These are phyloP conservation scores for Paramormyrops hopkinsi DNA, from an alignment of 2,797 vertebrate species.

Conservation along the genomic window DNA sequence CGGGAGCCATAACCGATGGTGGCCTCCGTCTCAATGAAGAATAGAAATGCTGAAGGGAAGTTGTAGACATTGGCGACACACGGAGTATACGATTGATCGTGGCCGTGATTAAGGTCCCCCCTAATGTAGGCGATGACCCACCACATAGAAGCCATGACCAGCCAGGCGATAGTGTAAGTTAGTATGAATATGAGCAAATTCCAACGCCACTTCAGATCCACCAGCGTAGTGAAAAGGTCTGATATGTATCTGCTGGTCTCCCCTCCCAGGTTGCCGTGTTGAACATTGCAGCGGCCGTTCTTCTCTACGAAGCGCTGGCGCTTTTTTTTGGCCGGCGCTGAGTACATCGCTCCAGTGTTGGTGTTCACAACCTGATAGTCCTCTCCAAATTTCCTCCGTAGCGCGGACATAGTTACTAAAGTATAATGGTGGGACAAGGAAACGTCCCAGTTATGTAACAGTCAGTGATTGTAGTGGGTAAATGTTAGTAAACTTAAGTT, in stretches of 20 bases:
- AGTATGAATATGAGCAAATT: conserved; percentile 86
- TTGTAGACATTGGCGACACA: conserved; percentile 88
- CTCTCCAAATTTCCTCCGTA: conserved; percentile 77
- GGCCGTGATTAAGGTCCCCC: conserved; percentile 71
- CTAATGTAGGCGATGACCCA: conserved; percentile 83
- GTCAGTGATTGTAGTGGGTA: background rate
- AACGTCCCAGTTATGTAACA: background rate
- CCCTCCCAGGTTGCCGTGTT: conserved; percentile 83
- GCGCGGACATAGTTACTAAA: conserved; percentile 59
- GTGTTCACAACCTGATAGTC: conserved; percentile 79
- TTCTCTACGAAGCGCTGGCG: conserved; percentile 86
- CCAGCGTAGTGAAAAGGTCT: conserved; percentile 83
- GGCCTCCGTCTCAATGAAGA: conserved; percentile 85
- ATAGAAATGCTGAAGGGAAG: conserved; percentile 85
- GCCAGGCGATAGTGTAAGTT: conserved; percentile 84
- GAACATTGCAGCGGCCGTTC: conserved; percentile 86
- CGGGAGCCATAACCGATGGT: conserved; percentile 83
- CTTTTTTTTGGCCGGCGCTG: conserved; percentile 65
- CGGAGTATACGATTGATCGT: conserved; percentile 66
- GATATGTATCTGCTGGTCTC: conserved; percentile 83
- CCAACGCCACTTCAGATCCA: conserved; percentile 90
- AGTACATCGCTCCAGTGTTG: conserved; percentile 47
- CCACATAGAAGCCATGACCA: conserved; percentile 91
- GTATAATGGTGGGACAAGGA: background rate
- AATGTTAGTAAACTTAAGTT: background rate